A percentile compares a stretch with the other conserved stretches of the same genome.
Evolutionary conservation across 1,140 invertebrate genomes (phyloP).

Genomic region (Halyomorpha halys): DNA sequence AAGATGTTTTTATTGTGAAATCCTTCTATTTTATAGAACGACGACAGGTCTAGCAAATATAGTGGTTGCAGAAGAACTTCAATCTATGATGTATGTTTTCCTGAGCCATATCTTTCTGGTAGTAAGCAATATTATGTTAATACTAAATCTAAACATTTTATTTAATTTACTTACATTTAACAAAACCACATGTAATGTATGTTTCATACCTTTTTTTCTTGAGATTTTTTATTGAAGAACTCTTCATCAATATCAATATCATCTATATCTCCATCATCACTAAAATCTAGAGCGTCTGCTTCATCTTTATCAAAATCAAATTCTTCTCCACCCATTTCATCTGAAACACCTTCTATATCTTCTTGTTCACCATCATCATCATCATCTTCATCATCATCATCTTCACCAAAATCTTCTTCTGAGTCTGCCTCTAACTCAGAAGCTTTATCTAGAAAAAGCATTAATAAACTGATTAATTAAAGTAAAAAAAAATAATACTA

Average conservation of each 20-base stretch:
- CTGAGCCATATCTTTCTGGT: too few species aligned
- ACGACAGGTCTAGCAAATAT: too few species aligned
- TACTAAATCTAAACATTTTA: too few species aligned
- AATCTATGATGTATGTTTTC: too few species aligned
- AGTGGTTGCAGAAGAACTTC: too few species aligned
- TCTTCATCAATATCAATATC: conserved; percentile 25
- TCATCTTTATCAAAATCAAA: conserved; percentile 24
- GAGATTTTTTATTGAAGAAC: conserved; percentile 13
- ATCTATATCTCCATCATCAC: conserved; percentile 22
- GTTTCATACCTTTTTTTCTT: neutral
- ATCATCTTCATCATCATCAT: conserved; percentile 27
- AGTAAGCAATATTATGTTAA: too few species aligned
- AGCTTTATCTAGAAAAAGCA: conserved; percentile 37
- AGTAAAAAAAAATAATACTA: too few species aligned
- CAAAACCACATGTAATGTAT: neutral
- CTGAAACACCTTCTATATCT: conserved; percentile 19
- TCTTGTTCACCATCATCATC: conserved; percentile 29
- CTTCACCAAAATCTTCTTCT: conserved; percentile 32
- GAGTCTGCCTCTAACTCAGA: conserved; percentile 33
- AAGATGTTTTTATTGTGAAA: too few species aligned
- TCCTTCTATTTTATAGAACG: too few species aligned
- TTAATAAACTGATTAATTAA: neutral
- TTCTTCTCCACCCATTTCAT: conserved; percentile 22
- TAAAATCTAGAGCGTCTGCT: conserved; percentile 26
- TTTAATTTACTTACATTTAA: too few species aligned